A percentile compares a stretch with the other conserved stretches of the same genome.
phyloP scores from a whole-genome alignment of 2,113 vertebrate genomes.

The Neotragus moschatus region DNA sequence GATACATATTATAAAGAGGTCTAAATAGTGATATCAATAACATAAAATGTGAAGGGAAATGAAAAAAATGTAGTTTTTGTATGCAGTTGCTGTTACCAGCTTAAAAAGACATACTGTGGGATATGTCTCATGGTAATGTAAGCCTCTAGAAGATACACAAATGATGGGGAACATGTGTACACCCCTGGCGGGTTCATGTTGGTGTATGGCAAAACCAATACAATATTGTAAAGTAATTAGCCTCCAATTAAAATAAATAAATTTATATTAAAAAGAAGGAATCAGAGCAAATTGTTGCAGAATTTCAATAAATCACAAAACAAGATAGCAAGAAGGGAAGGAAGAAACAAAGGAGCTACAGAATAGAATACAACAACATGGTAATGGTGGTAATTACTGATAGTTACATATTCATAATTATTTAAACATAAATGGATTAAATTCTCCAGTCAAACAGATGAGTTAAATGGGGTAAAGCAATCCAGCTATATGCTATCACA shows the following conservation, averaged over 20 bases:
- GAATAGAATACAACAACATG: neutral
- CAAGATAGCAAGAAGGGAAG: neutral
- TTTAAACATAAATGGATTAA: neutral
- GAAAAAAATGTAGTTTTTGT: neutral
- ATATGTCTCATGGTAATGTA: neutral
- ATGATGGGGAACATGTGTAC: too few relatives aligned
- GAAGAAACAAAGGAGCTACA: neutral
- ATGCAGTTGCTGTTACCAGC: neutral
- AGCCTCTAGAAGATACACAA: neutral
- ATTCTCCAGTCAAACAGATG: neutral
- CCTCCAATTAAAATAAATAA: too few relatives aligned
- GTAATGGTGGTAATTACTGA: neutral
- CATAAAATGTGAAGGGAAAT: neutral
- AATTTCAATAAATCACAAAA: neutral
- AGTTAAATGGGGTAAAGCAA: neutral
- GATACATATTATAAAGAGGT: neutral
- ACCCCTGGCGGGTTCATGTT: fast-evolving
- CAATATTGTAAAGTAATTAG: too few relatives aligned
- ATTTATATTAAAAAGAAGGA: neutral
- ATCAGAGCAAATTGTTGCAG: neutral
- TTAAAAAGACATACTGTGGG: neutral
- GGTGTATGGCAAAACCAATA: too few relatives aligned
- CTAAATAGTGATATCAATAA: neutral
- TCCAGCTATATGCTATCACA: neutral
- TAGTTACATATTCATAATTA: neutral